These are phyloP conservation scores for Morone saxatilis DNA, from an alignment of 2,113 vertebrate species.

Conservation along the genomic window DNA sequence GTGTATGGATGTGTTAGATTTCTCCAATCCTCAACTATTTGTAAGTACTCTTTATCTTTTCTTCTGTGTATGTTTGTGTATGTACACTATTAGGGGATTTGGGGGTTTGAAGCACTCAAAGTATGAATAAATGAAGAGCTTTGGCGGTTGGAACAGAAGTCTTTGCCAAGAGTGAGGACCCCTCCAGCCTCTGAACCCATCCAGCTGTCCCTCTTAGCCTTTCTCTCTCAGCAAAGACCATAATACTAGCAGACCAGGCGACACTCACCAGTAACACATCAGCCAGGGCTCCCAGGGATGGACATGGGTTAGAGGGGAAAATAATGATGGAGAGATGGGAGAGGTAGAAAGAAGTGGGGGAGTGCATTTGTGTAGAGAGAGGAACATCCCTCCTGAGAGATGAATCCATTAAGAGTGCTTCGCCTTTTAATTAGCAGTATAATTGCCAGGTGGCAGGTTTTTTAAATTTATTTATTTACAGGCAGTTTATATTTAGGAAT, in stretches of 20 bases:
- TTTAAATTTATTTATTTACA: slow-evolving; percentile 70
- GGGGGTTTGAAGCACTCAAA: slow-evolving; percentile 69
- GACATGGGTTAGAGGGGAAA: slow-evolving; percentile 15
- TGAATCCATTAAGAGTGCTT: slow-evolving; percentile 81
- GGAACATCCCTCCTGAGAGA: slow-evolving; percentile 71
- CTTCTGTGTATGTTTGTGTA: slow-evolving; percentile 23
- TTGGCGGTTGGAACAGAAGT: slow-evolving; percentile 65
- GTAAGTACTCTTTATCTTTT: slow-evolving; percentile 47
- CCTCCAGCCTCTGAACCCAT: slow-evolving; percentile 72
- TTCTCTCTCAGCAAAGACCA: slow-evolving; percentile 53
- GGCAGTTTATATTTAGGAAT: slow-evolving; percentile 75
- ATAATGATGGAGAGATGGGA: slow-evolving; percentile 40
- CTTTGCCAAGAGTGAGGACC: slow-evolving; percentile 69
- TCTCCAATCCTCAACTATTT: slow-evolving; percentile 36
- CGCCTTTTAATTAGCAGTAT: slow-evolving; percentile 83
- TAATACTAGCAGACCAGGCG: slow-evolving; percentile 57
- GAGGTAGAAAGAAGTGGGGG: slow-evolving; percentile 11
- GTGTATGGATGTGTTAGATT: slow-evolving; percentile 48
- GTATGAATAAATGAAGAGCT: slow-evolving; percentile 79
- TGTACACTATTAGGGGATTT: slow-evolving; percentile 62
- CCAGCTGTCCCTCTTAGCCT: slow-evolving; percentile 74
- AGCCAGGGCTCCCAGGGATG: slow-evolving; percentile 46
- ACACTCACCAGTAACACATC: slow-evolving; percentile 51
- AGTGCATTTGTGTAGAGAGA: slow-evolving; percentile 42
- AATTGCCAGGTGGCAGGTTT: slow-evolving; percentile 81